Base-by-base conservation (phyloP, 2,888 invertebrate species). In the Cantharis flavilabris region DNA sequence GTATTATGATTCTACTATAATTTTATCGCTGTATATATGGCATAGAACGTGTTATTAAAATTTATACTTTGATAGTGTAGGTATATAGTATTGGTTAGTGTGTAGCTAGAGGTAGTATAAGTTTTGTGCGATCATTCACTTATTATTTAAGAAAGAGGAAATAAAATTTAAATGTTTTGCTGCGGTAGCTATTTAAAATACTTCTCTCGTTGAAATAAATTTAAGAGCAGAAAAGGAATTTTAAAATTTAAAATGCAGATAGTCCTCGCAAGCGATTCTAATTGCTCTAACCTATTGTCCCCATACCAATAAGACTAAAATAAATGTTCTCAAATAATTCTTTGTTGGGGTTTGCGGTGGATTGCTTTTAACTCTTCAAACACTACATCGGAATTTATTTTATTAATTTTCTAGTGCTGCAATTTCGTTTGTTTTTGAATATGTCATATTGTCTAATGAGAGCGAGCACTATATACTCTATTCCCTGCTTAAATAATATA, bases 301-400 rank as follows among this genome's bases (percentile, higher is more conserved):
- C 28, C 10, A 71, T 71, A 69, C 69, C 62, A 73, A 73, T 73
- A 73, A 69, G 67, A 69, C 67, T 69, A 73, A 65, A 73, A 73
- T 73, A 73, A 73, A 73, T 69, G 69, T 62, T 69, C 72, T 73
- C 72, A 30, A 73, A 69, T 73, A 49, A 73, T 67, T 73, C 72
- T 67, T 73, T 73, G 67, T 69, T 69, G 72, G 69, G 67, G 62
- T 67, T 72, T 69, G 72, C 72, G 69, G 67, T 49, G 72, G 20
- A 73, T 73, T 73, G 69, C 65, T 73, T 49, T 67, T 73, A 73
- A 73, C 67, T 69, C 67, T n/a, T 7, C 30, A 20, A 65, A 20
- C n/a, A 62, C 23, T 20, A 26, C 26, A 23, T 73, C 67, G 33
- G n/a, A 49, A 18, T 67, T 67, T 67, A 73, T 73, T 69, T 67